Conservation (phyloP, 2,113 vertebrate genomes). For the Gobiocypris rarus region DNA sequence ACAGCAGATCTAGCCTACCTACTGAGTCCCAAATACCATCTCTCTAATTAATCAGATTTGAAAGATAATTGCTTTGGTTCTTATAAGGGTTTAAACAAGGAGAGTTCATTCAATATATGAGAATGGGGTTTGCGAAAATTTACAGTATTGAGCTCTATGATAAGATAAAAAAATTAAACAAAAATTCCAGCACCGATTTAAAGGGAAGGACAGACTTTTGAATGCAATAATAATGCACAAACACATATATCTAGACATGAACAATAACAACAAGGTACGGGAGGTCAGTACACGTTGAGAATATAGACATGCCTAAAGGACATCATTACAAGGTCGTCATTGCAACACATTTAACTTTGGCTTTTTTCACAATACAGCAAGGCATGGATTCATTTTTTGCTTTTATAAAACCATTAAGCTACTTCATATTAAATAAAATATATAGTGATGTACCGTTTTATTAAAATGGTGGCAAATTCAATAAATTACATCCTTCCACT, state of each 20-base stretch:
- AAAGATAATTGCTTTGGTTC: constrained; percentile 14
- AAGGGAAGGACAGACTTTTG: background rate
- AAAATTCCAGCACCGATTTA: background rate
- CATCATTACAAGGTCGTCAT: background rate
- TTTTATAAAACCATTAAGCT: background rate
- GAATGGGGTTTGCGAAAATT: background rate
- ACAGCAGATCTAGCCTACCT: constrained; percentile 24
- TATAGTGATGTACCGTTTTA: background rate
- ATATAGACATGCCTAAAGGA: background rate
- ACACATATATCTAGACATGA: background rate
- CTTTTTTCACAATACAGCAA: background rate
- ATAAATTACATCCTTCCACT: background rate
- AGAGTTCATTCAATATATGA: background rate
- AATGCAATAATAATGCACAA: background rate
- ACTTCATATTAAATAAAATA: background rate
- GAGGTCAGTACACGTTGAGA: background rate
- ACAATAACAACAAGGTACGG: background rate
- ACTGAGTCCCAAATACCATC: constrained; percentile 32
- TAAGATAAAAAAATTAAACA: background rate
- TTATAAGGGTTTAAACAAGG: no score
- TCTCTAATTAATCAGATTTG: constrained; percentile 5
- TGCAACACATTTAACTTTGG: background rate
- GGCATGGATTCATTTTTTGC: background rate
- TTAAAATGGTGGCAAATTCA: background rate
- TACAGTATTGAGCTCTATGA: background rate